Percentiles rank a stretch among this genome's conserved stretches.
Evolutionary conservation across 2,797 vertebrate species (phyloP).

Genomic region (Calcarius lapponicus): DNA sequence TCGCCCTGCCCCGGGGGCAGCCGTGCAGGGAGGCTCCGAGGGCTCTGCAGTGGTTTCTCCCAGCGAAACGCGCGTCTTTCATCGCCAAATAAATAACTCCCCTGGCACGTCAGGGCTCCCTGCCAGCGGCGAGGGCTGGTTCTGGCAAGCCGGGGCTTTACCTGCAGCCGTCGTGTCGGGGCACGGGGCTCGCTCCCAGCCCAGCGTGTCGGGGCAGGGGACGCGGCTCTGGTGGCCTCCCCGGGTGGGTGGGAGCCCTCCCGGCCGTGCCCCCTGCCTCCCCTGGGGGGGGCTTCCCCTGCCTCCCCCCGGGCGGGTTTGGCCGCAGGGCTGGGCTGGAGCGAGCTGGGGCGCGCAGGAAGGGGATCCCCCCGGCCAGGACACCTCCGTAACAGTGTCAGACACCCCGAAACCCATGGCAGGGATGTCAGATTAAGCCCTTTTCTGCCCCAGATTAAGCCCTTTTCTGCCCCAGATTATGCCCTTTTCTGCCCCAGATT

Average conservation of each 20-base stretch:
- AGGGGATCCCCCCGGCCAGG: background rate
- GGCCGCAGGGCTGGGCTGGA: background rate
- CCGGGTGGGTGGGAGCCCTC: background rate
- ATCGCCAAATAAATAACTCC: slow-evolving; percentile 21
- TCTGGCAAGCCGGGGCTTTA: slow-evolving; percentile 43
- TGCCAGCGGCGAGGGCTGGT: slow-evolving; percentile 27
- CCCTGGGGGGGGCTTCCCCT: background rate
- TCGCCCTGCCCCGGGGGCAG: background rate
- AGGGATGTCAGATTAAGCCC: background rate
- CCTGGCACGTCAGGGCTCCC: slow-evolving; percentile 41
- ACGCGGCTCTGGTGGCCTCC: background rate
- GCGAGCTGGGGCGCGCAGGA: background rate
- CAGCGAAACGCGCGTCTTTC: background rate
- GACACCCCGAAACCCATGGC: background rate
- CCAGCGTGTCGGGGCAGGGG: background rate
- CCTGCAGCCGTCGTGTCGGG: slow-evolving; percentile 23
- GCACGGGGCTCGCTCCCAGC: background rate
- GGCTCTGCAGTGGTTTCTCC: background rate
- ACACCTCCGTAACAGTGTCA: fast-evolving
- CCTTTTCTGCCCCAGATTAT: background rate
- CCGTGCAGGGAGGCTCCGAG: background rate
- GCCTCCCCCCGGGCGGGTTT: background rate
- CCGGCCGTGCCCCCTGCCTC: background rate
- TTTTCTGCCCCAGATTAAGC: background rate
- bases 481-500: too few relatives aligned